Evolutionary conservation across 2,888 invertebrate genomes (phyloP), one percentile per base, ranked within the genome.

Genomic region (Tachina grossa): DNA sequence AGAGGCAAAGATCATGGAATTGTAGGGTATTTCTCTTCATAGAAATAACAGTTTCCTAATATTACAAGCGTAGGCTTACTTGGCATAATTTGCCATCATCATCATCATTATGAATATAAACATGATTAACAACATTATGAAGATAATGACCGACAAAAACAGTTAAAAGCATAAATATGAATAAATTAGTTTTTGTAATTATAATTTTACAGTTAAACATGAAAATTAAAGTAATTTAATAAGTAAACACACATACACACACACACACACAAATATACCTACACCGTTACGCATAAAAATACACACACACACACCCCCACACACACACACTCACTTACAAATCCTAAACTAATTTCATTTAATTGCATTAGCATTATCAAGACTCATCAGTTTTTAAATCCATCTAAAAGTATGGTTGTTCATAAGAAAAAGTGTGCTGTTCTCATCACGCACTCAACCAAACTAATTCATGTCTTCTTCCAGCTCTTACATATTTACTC

Each of bases 11-110:
- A 55, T 6, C 47, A 31, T 45, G 22, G 8, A 3, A 14, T 0
- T 66, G 65, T 66, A 81, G 80, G 59, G 80, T 68, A 53, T 31
- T 66, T 10, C 8, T 51, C 1, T 11, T 9, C 13, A 14, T 19
- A 31, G 43, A 51, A 71, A 53, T 51, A 45, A 31, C 43, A 11
- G 2, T 49, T 43, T 39, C 11, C 41, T 47, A 22, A 31, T 1
- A 47, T 53, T 75, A 65, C 47, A 45, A 79, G 85, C 71, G 85
- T 85, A 71, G 85, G 85, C 55, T 71, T 78, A 14, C 53, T 75
- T 85, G 75, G 65, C 71, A 75, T 59, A 75, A 66, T 75, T 78
- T 85, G 78, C 79, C 79, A 83, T 72, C 76, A 55, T 71, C 76
- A 55, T 71, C 41, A 82, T 76, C 72, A 80, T 83, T 61, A 72